Percentiles rank a stretch among this genome's conserved stretches.
These are phyloP conservation scores for Pygoscelis adeliae DNA, from an alignment of 2,113 vertebrate genomes.

Conservation along the genomic window DNA sequence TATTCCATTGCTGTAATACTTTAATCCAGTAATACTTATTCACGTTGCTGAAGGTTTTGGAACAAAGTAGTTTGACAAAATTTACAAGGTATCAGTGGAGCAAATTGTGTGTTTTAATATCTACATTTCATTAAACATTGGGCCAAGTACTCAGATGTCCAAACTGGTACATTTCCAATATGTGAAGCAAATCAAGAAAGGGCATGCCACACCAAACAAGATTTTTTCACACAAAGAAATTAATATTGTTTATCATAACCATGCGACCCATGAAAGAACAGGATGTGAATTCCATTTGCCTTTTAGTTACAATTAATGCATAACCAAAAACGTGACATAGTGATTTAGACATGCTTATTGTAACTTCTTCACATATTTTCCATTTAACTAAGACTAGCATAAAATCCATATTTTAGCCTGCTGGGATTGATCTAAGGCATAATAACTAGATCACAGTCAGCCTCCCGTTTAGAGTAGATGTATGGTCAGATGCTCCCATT, in stretches of 20 bases:
- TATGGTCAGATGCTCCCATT: neutral
- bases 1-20: neutral
- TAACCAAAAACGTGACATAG: neutral
- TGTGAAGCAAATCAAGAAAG: neutral
- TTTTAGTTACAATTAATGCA: neutral
- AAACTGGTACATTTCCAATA: neutral
- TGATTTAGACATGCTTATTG: neutral
- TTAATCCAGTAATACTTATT: neutral
- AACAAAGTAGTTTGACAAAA: neutral
- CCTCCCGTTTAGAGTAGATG: neutral
- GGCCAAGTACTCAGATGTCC: neutral
- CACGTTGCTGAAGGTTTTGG: neutral
- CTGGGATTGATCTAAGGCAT: neutral
- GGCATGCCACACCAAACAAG: neutral
- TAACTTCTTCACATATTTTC: neutral
- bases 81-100: neutral
- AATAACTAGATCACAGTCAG: neutral
- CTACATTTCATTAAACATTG: neutral
- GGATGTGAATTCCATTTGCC: neutral
- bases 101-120: neutral
- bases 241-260: neutral
- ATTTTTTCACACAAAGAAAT: neutral
- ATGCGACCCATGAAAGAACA: fast-evolving
- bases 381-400: neutral
- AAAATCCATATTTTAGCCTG: neutral